These are phyloP conservation scores for Ophthalmotilapia sp. DNA, from an alignment of 2,113 vertebrate genomes.

Conservation along the genomic window DNA sequence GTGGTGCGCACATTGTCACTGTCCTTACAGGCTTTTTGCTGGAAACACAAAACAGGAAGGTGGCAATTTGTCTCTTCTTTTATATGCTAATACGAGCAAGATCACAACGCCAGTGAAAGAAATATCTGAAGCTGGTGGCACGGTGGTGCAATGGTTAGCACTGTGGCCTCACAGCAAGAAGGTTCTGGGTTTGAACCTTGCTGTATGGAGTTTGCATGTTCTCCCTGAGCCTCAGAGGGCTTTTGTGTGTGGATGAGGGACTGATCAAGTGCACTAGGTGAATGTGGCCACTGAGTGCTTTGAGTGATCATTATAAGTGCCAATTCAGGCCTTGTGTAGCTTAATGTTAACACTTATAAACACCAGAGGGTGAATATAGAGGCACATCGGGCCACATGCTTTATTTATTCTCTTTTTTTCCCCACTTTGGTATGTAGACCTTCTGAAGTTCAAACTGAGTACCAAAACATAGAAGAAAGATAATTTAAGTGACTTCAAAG, in stretches of 20 bases:
- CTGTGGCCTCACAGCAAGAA: background rate
- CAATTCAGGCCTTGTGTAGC: background rate
- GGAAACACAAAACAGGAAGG: background rate
- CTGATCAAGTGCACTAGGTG: background rate
- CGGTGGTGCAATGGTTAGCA: background rate
- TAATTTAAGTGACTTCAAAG: background rate
- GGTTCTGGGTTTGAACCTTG: background rate
- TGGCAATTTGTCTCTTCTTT: background rate
- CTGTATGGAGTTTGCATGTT: background rate
- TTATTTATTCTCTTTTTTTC: background rate
- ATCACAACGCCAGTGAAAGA: background rate
- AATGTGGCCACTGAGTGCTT: background rate
- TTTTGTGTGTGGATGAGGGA: background rate
- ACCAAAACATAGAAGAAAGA: background rate
- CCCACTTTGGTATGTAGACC: background rate
- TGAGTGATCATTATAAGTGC: background rate
- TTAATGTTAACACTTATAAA: background rate
- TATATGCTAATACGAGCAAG: background rate
- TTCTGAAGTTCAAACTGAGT: background rate
- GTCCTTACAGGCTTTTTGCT: background rate
- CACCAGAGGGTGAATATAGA: background rate
- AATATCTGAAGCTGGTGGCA: background rate
- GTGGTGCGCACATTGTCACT: background rate
- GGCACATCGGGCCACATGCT: background rate
- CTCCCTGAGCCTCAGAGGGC: background rate